Conservation (phyloP, 1,140 invertebrate species). For the Cydia strobilella region DNA sequence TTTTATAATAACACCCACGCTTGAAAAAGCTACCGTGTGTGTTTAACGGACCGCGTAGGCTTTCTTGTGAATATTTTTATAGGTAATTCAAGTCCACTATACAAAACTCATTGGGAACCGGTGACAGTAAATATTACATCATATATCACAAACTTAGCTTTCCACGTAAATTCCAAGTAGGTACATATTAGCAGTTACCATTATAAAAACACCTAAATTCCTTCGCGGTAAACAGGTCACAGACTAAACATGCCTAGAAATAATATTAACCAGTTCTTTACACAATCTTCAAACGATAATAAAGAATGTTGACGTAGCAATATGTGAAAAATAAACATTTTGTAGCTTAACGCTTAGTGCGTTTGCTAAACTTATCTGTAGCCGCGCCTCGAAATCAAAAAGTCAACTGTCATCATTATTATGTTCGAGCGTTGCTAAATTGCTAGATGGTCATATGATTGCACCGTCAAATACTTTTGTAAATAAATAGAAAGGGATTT, state of each 20-base stretch:
- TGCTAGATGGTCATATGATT: conserved; percentile 45
- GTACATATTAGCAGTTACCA: not conserved
- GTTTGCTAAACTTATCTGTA: conserved; percentile 76
- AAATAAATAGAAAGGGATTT: conserved; percentile 33
- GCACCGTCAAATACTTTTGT: conserved; percentile 23
- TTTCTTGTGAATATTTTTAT: conserved; percentile 51
- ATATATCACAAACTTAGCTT: not conserved
- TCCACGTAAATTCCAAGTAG: not conserved
- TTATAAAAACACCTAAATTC: conserved; percentile 18
- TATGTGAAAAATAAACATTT: conserved; percentile 76
- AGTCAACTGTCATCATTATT: conserved; percentile 70
- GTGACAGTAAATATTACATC: conserved; percentile 29
- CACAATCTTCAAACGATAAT: conserved; percentile 63
- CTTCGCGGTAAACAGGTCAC: conserved; percentile 7
- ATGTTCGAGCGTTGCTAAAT: conserved; percentile 60
- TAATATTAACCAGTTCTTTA: conserved; percentile 56
- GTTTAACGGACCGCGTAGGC: conserved; percentile 47
- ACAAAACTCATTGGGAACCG: conserved; percentile 24
- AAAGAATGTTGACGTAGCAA: conserved; percentile 60
- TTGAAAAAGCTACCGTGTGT: conserved; percentile 58
- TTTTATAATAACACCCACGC: conserved; percentile 69
- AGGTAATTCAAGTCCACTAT: conserved; percentile 34
- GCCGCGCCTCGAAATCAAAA: conserved; percentile 65
- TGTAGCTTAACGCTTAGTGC: conserved; percentile 60
- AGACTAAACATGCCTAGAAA: conserved; percentile 21